These are phyloP conservation scores for Hassar affinis DNA, from an alignment of 2,113 vertebrate species.

Conservation along the genomic window DNA sequence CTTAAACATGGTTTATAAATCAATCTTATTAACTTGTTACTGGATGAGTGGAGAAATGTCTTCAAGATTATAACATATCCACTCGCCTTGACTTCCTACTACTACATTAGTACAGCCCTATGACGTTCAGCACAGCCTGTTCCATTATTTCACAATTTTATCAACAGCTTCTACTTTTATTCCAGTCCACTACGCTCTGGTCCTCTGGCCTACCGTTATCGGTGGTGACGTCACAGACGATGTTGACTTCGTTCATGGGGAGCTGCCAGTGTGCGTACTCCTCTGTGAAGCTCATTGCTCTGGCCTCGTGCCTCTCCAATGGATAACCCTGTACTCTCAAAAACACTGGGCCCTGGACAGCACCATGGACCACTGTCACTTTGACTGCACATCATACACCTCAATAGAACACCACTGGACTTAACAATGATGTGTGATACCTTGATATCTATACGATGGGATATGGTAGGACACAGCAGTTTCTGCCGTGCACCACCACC, in stretches of 20 bases:
- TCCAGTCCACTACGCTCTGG: not conserved
- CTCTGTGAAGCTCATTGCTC: constrained; percentile 87
- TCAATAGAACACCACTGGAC: not conserved
- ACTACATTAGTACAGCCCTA: not conserved
- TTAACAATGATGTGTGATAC: constrained; percentile 61
- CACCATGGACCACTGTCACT: constrained; percentile 6
- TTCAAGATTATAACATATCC: not conserved
- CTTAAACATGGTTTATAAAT: not conserved
- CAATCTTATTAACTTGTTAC: not conserved
- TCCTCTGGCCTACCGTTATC: constrained; percentile 75
- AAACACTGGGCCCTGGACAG: constrained; percentile 83
- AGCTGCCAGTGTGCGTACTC: constrained; percentile 86
- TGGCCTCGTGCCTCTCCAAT: constrained; percentile 80
- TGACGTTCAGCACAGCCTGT: not conserved
- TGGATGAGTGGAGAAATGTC: not conserved
- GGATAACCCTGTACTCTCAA: constrained; percentile 84
- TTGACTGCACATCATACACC: not conserved
- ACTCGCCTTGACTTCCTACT: not conserved
- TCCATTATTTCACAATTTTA: not conserved
- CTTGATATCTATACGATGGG: constrained; percentile 81
- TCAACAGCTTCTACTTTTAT: not conserved
- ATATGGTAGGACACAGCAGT: constrained; percentile 85
- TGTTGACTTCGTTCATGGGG: constrained; percentile 86
- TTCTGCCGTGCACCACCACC: constrained; percentile 72
- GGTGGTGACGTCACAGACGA: constrained; percentile 83